A percentile compares a stretch with the other conserved stretches of the same genome.
phyloP scores from a whole-genome alignment of 2,113 vertebrate species.

The Corydoras maculifer region DNA sequence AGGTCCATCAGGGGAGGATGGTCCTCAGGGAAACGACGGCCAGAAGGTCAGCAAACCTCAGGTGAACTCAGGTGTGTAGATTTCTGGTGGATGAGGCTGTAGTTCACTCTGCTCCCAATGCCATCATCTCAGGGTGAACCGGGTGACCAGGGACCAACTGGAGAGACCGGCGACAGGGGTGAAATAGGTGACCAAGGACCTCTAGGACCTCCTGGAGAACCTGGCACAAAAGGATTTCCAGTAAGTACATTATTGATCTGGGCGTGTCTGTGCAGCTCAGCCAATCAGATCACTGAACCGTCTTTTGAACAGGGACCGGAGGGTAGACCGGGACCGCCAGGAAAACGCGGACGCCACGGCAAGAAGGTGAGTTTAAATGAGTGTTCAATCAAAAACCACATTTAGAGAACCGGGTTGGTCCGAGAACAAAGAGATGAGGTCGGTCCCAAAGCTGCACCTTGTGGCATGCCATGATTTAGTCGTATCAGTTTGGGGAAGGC shows the following conservation, averaged over 20 bases:
- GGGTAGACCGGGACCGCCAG: conserved; percentile 72
- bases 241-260: conserved; percentile 55
- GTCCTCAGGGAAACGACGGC: conserved; percentile 89
- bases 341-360: conserved; percentile 80
- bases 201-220: conserved; percentile 66
- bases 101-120: background rate
- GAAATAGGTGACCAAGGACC: conserved; percentile 70
- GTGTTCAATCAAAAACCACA: background rate
- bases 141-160: conserved; percentile 74
- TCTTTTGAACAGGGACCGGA: too few relatives aligned
- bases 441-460: background rate
- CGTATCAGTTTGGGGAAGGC: too few relatives aligned
- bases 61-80: background rate
- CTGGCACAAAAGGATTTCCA: conserved; percentile 74
- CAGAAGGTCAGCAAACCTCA: conserved; percentile 71
- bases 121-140: conserved; percentile 69
- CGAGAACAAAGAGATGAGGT: background rate
- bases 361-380: conserved; percentile 74
- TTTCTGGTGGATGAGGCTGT: background rate
- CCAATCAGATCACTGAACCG: too few relatives aligned
- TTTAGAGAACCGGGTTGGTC: background rate
- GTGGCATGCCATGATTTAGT: background rate
- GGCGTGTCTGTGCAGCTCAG: too few relatives aligned
- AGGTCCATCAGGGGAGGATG: conserved; percentile 86
- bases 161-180: conserved; percentile 85